A percentile compares a stretch with the other conserved stretches of the same genome.
phyloP scores from a whole-genome alignment of 2,888 invertebrate species.

The Apantesis nais region DNA sequence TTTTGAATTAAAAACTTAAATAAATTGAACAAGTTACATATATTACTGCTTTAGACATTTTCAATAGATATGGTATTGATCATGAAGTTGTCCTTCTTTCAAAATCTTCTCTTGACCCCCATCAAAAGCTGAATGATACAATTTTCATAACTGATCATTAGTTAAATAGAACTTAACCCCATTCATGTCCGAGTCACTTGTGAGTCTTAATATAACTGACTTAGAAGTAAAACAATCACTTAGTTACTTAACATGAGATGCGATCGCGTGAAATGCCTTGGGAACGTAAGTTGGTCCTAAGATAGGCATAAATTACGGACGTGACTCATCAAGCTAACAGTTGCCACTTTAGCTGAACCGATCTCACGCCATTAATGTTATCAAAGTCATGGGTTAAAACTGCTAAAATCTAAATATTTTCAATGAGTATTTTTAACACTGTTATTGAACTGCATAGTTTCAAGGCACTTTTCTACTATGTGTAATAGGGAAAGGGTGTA shows the following conservation, averaged over 20 bases:
- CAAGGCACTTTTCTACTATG: background rate
- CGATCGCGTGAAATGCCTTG: constrained; percentile 43
- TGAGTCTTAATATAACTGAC: background rate
- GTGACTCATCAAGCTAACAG: constrained; percentile 15
- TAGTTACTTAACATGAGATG: constrained; percentile 27
- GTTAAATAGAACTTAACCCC: background rate
- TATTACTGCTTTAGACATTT: too few relatives aligned
- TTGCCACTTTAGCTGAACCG: background rate
- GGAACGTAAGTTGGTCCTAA: constrained; percentile 30
- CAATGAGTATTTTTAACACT: background rate
- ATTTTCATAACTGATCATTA: background rate
- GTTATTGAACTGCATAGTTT: background rate
- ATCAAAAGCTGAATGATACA: background rate
- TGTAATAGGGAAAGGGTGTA: background rate
- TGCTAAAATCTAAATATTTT: background rate
- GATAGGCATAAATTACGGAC: constrained; percentile 29
- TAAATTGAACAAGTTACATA: too few relatives aligned
- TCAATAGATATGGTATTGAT: too few relatives aligned
- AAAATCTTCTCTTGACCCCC: background rate
- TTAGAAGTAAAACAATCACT: constrained; percentile 16
- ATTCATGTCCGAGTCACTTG: background rate
- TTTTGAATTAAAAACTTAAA: too few relatives aligned
- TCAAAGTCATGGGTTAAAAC: background rate
- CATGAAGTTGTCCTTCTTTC: too few relatives aligned
- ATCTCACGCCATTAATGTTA: constrained; percentile 2